Evolutionary conservation across 2,888 invertebrate species (phyloP).

Genomic region (Rotaria socialis): DNA sequence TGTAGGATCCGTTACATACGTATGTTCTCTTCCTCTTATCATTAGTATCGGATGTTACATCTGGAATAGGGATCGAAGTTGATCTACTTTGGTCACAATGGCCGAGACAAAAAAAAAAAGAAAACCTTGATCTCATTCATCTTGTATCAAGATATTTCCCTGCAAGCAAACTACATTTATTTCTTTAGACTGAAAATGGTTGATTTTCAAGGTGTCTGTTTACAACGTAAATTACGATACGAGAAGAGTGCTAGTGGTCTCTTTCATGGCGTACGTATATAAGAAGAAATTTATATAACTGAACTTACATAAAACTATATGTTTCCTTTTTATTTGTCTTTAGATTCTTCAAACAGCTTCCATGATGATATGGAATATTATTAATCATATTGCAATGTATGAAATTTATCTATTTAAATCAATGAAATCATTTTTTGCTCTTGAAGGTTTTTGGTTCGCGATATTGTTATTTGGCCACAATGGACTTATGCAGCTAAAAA

Average conservation of each 20-base stretch:
- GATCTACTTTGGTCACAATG: too few species aligned
- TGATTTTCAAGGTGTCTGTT: slow-evolving; percentile 33
- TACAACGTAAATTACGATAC: background rate
- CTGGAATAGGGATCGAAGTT: too few species aligned
- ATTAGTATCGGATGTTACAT: too few species aligned
- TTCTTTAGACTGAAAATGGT: slow-evolving; percentile 1
- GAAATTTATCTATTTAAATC: background rate
- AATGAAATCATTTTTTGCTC: background rate
- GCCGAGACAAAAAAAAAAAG: too few species aligned
- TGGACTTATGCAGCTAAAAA: slow-evolving; percentile 2
- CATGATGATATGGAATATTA: background rate
- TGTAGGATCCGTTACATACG: too few species aligned
- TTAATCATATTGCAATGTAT: slow-evolving; percentile 20
- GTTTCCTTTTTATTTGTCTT: background rate
- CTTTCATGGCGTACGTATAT: background rate
- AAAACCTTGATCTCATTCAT: too few species aligned
- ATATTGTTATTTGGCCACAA: background rate
- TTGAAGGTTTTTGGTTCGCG: background rate
- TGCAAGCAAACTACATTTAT: background rate
- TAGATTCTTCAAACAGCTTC: background rate
- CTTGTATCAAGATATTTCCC: too few species aligned
- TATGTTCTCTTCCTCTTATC: too few species aligned
- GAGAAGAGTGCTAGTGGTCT: slow-evolving; percentile 7
- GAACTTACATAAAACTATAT: too few species aligned
- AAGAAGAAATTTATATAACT: too few species aligned